Base-by-base conservation (phyloP, 2,888 invertebrate species). In the Blastobasis lacticolella region DNA sequence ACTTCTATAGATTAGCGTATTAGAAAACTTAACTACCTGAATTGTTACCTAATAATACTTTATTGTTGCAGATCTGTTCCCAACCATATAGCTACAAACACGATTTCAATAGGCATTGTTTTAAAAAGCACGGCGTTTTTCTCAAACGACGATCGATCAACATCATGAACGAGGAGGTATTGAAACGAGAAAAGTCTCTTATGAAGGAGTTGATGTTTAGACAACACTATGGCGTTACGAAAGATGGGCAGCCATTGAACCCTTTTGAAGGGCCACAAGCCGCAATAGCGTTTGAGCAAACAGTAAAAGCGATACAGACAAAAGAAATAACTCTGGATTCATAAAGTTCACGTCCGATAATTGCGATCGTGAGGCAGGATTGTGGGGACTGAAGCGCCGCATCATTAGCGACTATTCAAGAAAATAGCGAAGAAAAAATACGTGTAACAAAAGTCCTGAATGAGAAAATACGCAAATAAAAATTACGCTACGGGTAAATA, bases 1-100 rank as follows among this genome's bases (percentile, higher is more conserved):
- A 23, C 23, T 23, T 23, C 23, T 23, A 3, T 23, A 1, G 1
- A 3, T 23, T 23, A 23, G 23, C 23, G 2, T 23, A 23, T 23
- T 23, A 23, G 2, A 23, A 23, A 23, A 2, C 23, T 23, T 23
- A 23, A 23, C 23, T 23, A 23, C 23, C 3, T 23, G 3, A 23
- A 23, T 23, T 23, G 1, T 23, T 23, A 23, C 23, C 1, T 2
- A 23, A 23, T 23, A 23, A 3, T 23, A 23, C 23, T 23, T n/a
- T 23, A 23, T 23, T 23, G 37, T 74, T 74, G 38, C 74, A 83
- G 79, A 67, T 85, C 38, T 85, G 84, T 58, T 74, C 75, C 0
- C 83, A 81, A 55, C 79, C 83, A 4, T 85, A 84, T 61, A 82
- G 84, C 54, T 83, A 84, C 61, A 83, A 81, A 57, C 73, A 71